phyloP scores from a whole-genome alignment of 2,797 vertebrate genomes.

The Pangasius larnaudii region DNA sequence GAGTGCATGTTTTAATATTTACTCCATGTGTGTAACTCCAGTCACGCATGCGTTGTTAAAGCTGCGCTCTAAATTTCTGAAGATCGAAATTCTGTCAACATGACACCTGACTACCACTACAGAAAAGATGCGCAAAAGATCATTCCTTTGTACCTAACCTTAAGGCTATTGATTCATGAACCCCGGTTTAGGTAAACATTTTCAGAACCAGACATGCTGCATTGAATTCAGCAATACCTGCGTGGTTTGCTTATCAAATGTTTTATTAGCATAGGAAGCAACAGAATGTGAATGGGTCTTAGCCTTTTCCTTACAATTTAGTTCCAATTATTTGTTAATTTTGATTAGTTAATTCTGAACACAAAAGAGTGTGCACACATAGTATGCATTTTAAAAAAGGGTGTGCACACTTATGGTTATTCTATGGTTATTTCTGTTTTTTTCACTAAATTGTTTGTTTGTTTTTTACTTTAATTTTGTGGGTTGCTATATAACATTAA shows the following conservation, averaged over 20 bases:
- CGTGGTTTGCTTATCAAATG: conserved; percentile 24
- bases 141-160: conserved; percentile 54
- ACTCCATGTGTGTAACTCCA: conserved; percentile 19
- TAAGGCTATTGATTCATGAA: conserved; percentile 44
- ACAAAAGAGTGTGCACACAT: neutral
- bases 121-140: conserved; percentile 41
- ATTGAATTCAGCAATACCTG: conserved; percentile 30
- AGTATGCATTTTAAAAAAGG: neutral
- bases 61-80: neutral
- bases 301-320: conserved; percentile 44
- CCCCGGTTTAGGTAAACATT: conserved; percentile 48
- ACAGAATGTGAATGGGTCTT: conserved; percentile 17
- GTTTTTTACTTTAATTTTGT: neutral
- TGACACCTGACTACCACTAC: conserved; percentile 36
- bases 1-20: conserved; percentile 23
- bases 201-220: conserved; percentile 39
- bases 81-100: conserved; percentile 35
- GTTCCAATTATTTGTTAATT: conserved; percentile 4
- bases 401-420: neutral
- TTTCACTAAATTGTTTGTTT: too few species aligned
- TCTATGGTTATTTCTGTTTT: neutral
- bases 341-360: neutral
- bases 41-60: conserved; percentile 32
- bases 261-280: conserved; percentile 46
- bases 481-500: neutral